These are phyloP conservation scores for Pluvialis apricaria DNA, from an alignment of 2,113 vertebrate species.

Conservation along the genomic window DNA sequence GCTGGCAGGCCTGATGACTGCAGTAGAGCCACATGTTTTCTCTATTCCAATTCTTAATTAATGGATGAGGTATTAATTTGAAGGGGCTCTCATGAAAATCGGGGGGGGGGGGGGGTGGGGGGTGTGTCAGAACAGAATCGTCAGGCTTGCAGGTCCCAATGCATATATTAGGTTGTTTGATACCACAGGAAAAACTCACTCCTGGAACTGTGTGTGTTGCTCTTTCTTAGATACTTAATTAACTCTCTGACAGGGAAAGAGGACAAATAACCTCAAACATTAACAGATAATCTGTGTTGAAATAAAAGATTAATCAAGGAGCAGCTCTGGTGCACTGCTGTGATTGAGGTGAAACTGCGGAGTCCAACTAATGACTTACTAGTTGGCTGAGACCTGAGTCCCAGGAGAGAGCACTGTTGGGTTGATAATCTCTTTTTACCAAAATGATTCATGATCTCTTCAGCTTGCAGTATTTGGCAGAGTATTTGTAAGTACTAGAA, in stretches of 20 bases:
- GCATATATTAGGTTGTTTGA: accelerated
- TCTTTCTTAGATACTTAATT: not conserved
- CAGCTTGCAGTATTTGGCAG: not conserved
- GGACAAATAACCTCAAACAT: not conserved
- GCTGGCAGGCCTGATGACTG: not conserved
- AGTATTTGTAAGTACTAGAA: not conserved
- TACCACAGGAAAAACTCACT: not conserved
- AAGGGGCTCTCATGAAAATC: not conserved
- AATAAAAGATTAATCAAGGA: slow-evolving; percentile 5
- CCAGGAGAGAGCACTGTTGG: not conserved
- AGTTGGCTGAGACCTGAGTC: not conserved
- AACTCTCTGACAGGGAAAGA: not conserved
- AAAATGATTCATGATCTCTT: not conserved
- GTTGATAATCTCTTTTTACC: not conserved
- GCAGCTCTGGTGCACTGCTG: not conserved
- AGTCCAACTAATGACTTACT: not conserved
- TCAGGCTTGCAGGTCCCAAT: not conserved
- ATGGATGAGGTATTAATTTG: not conserved
- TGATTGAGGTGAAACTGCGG: not conserved
- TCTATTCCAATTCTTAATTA: not conserved
- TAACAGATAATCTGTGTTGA: not conserved
- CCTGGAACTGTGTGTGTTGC: not conserved
- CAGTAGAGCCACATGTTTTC: not conserved
- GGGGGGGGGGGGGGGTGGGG: no score
- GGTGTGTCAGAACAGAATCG: no score